Base-by-base conservation (phyloP, 2,888 invertebrate genomes). In the Choreutis nemorana region DNA sequence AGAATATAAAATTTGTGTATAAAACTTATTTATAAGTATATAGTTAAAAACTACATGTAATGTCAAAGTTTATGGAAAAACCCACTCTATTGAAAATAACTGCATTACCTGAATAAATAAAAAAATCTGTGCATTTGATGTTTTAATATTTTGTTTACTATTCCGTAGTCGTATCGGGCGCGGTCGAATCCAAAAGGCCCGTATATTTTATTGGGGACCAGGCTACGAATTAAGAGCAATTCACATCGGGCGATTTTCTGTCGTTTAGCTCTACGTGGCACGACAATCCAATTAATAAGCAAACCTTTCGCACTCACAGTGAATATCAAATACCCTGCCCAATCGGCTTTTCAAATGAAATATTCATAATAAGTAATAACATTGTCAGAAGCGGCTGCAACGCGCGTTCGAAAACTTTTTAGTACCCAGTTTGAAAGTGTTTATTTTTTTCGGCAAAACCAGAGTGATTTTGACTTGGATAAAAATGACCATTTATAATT, bases 281-380 rank as follows among this genome's bases (percentile, higher is more conserved):
- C 60, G 63, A 66, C 60, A 71, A 68, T 68, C 65, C 65, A 68
- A 66, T 71, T 72, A 71, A 67, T 70, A 67, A 70, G 63, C 64
- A 68, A 66, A 67, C 64, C 66, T 71, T 67, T 64, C 58, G 63
- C 51, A 67, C 61, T 60, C 67, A 58, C 59, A 46, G 59, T 61
- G 71, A 71, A 73, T 72, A 67, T 63, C 53, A 70, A 73, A 70
- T 65, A 42, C 53, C 52, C 41, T 50, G 55, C 48, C 53, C 57
- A 63, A 65, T 63, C 29, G 32, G 56, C 54, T 55, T 53, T 59
- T 55, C 53, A 59, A 60, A 66, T 70, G 67, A 71, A 70, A 71
- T 68, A 71, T 71, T 68, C 59, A 66, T 60, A 65, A 63, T 57
- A n/a, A n/a, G n/a, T n/a, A n/a, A 58, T 56, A 55, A 61, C 60